Conservation (phyloP, 2,113 vertebrate genomes). For the Cynoglossus semilaevis region DNA sequence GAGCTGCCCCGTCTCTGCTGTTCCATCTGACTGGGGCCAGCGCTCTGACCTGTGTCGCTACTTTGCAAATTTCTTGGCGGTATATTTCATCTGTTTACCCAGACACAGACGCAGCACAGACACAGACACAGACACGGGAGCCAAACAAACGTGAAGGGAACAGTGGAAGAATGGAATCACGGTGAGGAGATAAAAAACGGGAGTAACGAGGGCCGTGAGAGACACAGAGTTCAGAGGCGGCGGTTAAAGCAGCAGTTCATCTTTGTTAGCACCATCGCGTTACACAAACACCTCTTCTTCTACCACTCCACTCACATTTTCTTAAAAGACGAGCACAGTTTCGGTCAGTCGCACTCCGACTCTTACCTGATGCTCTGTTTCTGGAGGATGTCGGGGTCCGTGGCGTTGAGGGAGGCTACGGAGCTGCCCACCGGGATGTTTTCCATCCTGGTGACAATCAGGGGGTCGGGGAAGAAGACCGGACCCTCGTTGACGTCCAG, state of each 20-base stretch:
- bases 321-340: neutral
- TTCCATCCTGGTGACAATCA: constrained; percentile 84
- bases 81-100: constrained; percentile 16
- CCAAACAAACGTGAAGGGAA: neutral
- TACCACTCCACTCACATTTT: neutral
- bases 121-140: neutral
- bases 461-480: constrained; percentile 90
- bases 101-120: constrained; percentile 2
- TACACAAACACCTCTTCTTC: neutral
- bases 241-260: neutral
- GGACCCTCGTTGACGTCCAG: constrained; percentile 93
- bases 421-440: constrained; percentile 87
- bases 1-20: constrained; percentile 21
- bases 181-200: constrained; percentile 2
- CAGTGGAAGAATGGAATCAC: neutral
- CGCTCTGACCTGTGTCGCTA: constrained; percentile 21
- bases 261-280: constrained; percentile 1
- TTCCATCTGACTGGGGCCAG: constrained; percentile 16
- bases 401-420: constrained; percentile 87
- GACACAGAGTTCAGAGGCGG: neutral
- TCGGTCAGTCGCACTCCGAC: neutral
- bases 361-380: constrained; percentile 89
- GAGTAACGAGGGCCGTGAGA: neutral
- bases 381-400: constrained; percentile 89
- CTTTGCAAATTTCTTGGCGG: neutral